Evolutionary conservation across 2,797 vertebrate genomes (phyloP).

Genomic region (Phoxinus dragarum): DNA sequence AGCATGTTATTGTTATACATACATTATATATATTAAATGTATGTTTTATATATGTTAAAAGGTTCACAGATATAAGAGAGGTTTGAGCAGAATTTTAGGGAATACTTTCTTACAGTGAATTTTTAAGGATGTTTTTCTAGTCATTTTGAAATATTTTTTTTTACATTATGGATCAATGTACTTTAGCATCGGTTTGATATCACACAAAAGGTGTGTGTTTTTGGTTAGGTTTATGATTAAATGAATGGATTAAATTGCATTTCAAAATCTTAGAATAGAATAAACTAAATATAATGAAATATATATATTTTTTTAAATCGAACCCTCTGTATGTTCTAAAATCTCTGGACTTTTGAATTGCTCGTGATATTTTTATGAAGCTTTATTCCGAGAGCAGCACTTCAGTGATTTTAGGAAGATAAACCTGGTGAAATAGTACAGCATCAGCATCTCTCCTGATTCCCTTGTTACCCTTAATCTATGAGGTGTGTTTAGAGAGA

Average conservation of each 20-base stretch:
- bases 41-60: background rate
- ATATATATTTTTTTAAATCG: too few relatives aligned
- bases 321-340: background rate
- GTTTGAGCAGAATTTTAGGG: background rate
- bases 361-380: background rate
- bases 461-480: slow-evolving; percentile 14
- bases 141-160: background rate
- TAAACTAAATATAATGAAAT: background rate
- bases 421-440: slow-evolving; percentile 2
- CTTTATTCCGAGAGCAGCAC: slow-evolving; percentile 18
- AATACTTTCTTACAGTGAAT: background rate
- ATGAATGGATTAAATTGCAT: background rate
- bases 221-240: background rate
- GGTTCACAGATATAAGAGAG: background rate
- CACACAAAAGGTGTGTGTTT: slow-evolving; percentile 13
- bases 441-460: slow-evolving; percentile 14
- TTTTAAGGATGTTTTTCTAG: background rate
- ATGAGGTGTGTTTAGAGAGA: slow-evolving; percentile 22
- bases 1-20: too few relatives aligned
- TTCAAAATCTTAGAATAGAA: background rate
- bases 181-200: background rate
- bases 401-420: slow-evolving; percentile 21
- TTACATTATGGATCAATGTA: background rate
- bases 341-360: slow-evolving; percentile 4
- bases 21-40: too few relatives aligned